Evolutionary conservation across 2,113 vertebrate species (phyloP).

Genomic region (Stigmatopora argus): DNA sequence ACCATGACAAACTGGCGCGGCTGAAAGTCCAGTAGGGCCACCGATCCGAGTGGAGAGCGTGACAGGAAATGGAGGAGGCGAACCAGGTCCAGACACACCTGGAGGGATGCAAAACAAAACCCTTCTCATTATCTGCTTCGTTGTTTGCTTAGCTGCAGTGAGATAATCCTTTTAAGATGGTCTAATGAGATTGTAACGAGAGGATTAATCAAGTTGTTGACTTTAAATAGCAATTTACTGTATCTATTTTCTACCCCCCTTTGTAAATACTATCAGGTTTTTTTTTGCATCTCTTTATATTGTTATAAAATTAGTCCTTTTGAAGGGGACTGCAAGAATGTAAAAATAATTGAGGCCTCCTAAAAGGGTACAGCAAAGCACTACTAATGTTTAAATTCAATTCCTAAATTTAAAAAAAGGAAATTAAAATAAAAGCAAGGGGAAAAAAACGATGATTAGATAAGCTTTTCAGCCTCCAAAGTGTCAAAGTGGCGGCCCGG

Average conservation of each 20-base stretch:
- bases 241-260: background rate
- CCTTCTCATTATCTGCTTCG: background rate
- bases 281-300: background rate
- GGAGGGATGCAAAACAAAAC: conserved; percentile 30
- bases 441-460: no score
- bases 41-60: conserved; percentile 81
- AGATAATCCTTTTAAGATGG: conserved; percentile 1
- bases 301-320: background rate
- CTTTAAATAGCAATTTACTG: background rate
- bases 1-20: conserved; percentile 86
- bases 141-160: background rate
- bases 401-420: background rate
- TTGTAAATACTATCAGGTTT: background rate
- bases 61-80: conserved; percentile 83
- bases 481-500: no score
- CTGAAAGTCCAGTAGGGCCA: conserved; percentile 88
- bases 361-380: background rate
- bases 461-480: no score
- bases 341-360: no score
- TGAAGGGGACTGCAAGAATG: background rate
- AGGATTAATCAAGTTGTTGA: background rate
- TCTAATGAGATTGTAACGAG: background rate
- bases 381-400: background rate
- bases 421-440: no score
- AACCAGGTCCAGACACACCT: conserved; percentile 86